phyloP scores from a whole-genome alignment of 2,888 invertebrate genomes.

The Himalopsyche tibetana region DNA sequence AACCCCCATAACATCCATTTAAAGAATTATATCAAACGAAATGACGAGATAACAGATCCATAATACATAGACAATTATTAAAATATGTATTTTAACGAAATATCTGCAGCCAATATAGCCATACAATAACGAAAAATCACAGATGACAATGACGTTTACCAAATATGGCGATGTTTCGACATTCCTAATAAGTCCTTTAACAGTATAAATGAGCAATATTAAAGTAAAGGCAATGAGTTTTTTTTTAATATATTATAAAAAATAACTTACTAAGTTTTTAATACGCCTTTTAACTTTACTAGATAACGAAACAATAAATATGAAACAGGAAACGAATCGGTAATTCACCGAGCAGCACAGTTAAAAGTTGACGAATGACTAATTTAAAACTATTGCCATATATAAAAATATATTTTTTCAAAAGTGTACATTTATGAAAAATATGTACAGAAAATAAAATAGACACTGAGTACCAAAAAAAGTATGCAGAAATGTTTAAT shows the following conservation, averaged over 20 bases:
- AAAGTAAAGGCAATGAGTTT: background rate
- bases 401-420: too few relatives aligned
- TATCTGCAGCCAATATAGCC: background rate
- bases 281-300: slow-evolving; percentile 27
- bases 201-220: slow-evolving; percentile 40
- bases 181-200: slow-evolving; percentile 20
- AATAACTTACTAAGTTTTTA: background rate
- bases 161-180: slow-evolving; percentile 60
- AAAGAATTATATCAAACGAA: background rate
- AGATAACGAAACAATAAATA: slow-evolving; percentile 36
- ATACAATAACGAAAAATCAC: background rate
- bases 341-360: background rate
- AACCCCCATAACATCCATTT: background rate
- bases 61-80: background rate
- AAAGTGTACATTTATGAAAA: too few relatives aligned
- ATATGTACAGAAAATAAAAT: too few relatives aligned
- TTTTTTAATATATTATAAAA: background rate
- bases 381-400: slow-evolving; percentile 51
- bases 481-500: too few relatives aligned
- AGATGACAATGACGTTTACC: slow-evolving; percentile 61
- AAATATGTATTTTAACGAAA: background rate
- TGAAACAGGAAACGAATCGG: slow-evolving; percentile 13
- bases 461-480: too few relatives aligned
- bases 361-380: slow-evolving; percentile 51
- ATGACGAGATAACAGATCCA: background rate